phyloP scores from a whole-genome alignment of 2,797 vertebrate genomes.

The Nyctibius grandis region DNA sequence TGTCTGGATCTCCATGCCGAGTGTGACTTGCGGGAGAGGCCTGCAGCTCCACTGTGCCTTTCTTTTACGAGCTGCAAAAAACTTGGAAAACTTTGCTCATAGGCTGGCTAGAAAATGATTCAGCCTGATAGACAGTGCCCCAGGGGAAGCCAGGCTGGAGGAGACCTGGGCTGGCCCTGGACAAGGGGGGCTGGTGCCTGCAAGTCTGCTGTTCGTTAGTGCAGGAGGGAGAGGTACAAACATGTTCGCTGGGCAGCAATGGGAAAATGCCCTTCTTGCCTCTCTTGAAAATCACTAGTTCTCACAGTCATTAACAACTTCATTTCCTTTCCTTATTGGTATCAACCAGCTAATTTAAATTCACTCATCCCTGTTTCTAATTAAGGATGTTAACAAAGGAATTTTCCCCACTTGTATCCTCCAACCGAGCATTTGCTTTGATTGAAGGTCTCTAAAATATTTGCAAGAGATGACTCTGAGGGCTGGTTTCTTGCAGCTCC shows the following conservation, averaged over 20 bases:
- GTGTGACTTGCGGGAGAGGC: background rate
- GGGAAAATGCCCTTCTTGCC: background rate
- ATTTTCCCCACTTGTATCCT: background rate
- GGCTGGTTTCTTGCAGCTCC: background rate
- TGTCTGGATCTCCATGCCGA: background rate
- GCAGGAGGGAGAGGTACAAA: background rate
- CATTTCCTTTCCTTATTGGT: background rate
- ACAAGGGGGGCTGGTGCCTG: accelerated
- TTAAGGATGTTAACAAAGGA: background rate
- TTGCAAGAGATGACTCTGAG: background rate
- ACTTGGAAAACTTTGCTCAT: background rate
- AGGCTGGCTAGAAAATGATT: background rate
- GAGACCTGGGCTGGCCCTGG: background rate
- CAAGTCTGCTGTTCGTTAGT: accelerated
- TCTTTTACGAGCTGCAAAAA: background rate
- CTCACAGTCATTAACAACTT: background rate
- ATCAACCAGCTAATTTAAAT: background rate
- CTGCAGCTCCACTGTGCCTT: background rate
- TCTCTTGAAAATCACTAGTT: background rate
- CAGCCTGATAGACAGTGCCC: background rate
- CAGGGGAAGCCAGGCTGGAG: background rate
- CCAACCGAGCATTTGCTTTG: background rate
- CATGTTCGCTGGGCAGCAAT: background rate
- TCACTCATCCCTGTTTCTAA: background rate
- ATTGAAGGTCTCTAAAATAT: background rate